Conservation (phyloP, 2,113 vertebrate genomes). For the Sylvia atricapilla region DNA sequence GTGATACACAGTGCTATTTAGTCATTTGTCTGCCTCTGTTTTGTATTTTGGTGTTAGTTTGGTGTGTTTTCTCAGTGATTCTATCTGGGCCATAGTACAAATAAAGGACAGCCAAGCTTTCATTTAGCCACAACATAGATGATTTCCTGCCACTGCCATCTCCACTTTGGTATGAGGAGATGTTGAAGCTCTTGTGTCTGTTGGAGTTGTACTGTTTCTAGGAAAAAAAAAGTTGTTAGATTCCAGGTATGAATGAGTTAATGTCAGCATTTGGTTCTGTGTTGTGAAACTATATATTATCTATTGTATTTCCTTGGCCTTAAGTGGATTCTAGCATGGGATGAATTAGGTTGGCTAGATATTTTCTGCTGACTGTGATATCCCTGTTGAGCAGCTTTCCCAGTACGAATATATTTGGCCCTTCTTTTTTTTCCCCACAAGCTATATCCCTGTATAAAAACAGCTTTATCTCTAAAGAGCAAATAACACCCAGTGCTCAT, state of each 20-base stretch:
- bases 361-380: slow-evolving; percentile 74
- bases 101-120: background rate
- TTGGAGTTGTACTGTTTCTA: background rate
- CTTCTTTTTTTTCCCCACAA: slow-evolving; percentile 69
- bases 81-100: background rate
- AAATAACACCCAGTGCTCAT: slow-evolving; percentile 84
- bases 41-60: background rate
- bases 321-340: slow-evolving; percentile 55
- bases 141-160: background rate
- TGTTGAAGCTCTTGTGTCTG: background rate
- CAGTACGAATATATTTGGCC: slow-evolving; percentile 74
- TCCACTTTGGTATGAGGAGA: background rate
- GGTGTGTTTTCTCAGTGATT: background rate
- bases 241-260: slow-evolving; percentile 62
- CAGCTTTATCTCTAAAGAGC: slow-evolving; percentile 85
- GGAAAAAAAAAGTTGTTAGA: background rate
- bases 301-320: slow-evolving; percentile 66
- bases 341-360: slow-evolving; percentile 57
- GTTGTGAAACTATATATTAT: slow-evolving; percentile 47
- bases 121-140: background rate
- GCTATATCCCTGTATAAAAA: slow-evolving; percentile 73
- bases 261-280: slow-evolving; percentile 41
- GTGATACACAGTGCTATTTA: background rate
- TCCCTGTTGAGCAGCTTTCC: slow-evolving; percentile 75
- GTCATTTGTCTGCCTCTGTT: background rate